Evolutionary conservation across 2,888 invertebrate genomes (phyloP).

Genomic region (Oligia fasciuncula): DNA sequence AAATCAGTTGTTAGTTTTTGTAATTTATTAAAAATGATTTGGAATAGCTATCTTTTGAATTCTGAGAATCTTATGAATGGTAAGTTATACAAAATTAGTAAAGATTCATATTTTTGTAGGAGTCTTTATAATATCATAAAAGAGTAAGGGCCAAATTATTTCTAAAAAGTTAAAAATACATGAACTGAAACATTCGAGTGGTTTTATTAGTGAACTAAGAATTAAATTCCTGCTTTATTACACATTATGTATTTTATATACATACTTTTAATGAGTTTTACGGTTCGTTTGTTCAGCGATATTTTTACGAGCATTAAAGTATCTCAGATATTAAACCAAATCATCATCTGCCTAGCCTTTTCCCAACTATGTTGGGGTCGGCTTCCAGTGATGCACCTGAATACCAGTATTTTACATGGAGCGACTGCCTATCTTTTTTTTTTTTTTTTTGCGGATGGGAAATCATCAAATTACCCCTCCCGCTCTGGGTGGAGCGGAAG

Average conservation of each 20-base stretch:
- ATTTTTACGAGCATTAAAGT: constrained; percentile 43
- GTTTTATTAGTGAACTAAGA: constrained; percentile 33
- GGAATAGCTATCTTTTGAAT: constrained; percentile 6
- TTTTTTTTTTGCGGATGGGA: too few relatives aligned
- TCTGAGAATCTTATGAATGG: constrained; percentile 19
- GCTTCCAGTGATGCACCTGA: too few relatives aligned
- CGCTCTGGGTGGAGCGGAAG: too few relatives aligned
- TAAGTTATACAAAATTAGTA: constrained; percentile 7
- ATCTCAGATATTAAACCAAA: too few relatives aligned
- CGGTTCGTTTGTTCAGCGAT: constrained; percentile 42
- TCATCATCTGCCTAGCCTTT: too few relatives aligned
- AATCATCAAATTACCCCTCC: too few relatives aligned
- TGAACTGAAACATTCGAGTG: constrained; percentile 27
- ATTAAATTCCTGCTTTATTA: constrained; percentile 41
- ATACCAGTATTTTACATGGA: too few relatives aligned
- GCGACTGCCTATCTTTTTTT: too few relatives aligned
- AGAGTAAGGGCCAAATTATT: not conserved
- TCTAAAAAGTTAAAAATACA: constrained; percentile 15
- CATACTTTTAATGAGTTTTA: constrained; percentile 37
- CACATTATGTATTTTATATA: constrained; percentile 34
- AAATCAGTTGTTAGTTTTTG: not conserved
- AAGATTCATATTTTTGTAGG: constrained; percentile 1
- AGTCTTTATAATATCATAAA: not conserved
- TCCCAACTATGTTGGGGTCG: too few relatives aligned
- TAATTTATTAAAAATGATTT: constrained; percentile 6